phyloP scores from a whole-genome alignment of 2,113 vertebrate genomes.

The Piaya cayana region DNA sequence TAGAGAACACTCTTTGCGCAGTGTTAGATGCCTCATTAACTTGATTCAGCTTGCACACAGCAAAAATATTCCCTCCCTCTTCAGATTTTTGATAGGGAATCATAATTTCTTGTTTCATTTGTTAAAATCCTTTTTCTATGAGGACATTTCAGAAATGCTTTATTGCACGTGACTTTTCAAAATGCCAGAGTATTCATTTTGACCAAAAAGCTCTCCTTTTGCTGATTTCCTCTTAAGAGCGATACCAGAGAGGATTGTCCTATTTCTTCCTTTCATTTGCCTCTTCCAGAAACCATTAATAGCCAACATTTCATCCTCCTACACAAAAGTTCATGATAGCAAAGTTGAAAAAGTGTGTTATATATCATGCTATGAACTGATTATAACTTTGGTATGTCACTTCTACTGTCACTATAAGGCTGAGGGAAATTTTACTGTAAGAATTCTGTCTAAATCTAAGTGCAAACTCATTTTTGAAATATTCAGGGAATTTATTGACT shows the following conservation, averaged over 20 bases:
- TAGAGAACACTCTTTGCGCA: slow-evolving; percentile 83
- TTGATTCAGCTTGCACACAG: slow-evolving; percentile 86
- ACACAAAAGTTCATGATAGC: slow-evolving; percentile 61
- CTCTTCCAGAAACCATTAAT: slow-evolving; percentile 57
- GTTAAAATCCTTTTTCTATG: slow-evolving; percentile 75
- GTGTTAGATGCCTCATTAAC: slow-evolving; percentile 86
- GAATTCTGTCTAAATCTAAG: slow-evolving; percentile 23
- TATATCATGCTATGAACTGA: slow-evolving; percentile 34
- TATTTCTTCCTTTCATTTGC: slow-evolving; percentile 63
- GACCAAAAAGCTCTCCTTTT: slow-evolving; percentile 70
- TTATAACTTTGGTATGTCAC: slow-evolving; percentile 52
- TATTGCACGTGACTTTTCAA: slow-evolving; percentile 69
- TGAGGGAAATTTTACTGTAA: slow-evolving; percentile 16
- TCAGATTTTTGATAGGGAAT: slow-evolving; percentile 85
- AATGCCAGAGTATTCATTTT: slow-evolving; percentile 69
- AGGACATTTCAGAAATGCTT: slow-evolving; percentile 77
- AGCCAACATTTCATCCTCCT: slow-evolving; percentile 54
- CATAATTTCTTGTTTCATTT: slow-evolving; percentile 83
- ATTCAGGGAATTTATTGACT: background rate
- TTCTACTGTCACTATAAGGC: slow-evolving; percentile 32
- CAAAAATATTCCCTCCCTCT: slow-evolving; percentile 85
- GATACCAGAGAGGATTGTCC: slow-evolving; percentile 55
- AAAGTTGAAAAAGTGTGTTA: slow-evolving; percentile 45
- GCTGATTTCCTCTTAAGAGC: slow-evolving; percentile 60
- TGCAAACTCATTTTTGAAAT: background rate